phyloP scores from a whole-genome alignment of 1,140 invertebrate species.

The Drosophila nigromelanica region DNA sequence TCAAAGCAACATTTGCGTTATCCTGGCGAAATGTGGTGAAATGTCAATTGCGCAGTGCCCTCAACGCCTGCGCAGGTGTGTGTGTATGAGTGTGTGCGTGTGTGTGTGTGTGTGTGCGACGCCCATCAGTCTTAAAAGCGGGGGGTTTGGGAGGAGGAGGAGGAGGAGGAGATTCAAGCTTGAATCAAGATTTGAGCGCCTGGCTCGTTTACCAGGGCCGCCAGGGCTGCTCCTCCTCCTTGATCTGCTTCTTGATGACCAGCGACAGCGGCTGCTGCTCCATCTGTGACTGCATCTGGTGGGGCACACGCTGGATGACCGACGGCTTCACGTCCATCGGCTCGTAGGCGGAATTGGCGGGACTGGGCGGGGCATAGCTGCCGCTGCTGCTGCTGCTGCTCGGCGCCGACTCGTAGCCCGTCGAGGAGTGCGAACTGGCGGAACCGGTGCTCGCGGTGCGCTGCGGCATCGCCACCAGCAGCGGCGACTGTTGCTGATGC shows the following conservation, averaged over 20 bases:
- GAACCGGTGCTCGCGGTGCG: conserved; percentile 88
- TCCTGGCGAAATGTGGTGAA: conserved; percentile 73
- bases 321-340: conserved; percentile 83
- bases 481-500: conserved; percentile 86
- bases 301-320: conserved; percentile 84
- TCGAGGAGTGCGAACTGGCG: conserved; percentile 86
- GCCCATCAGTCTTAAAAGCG: conserved; percentile 76
- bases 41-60: conserved; percentile 52
- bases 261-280: conserved; percentile 88
- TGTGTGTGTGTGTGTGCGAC: conserved; percentile 52
- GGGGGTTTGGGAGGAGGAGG: background rate
- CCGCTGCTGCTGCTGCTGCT: conserved; percentile 62
- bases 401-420: conserved; percentile 79
- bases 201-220: conserved; percentile 88
- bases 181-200: conserved; percentile 39
- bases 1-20: conserved; percentile 71
- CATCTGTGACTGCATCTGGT: conserved; percentile 86
- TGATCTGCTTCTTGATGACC: conserved; percentile 85
- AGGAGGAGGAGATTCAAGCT: conserved; percentile 10
- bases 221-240: conserved; percentile 86
- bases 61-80: conserved; percentile 61
- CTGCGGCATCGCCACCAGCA: conserved; percentile 89
- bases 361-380: conserved; percentile 78
- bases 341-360: conserved; percentile 81
- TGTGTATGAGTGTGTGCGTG: conserved; percentile 30